phyloP scores from a whole-genome alignment of 1,140 invertebrate species.

The Ephestia elutella region DNA sequence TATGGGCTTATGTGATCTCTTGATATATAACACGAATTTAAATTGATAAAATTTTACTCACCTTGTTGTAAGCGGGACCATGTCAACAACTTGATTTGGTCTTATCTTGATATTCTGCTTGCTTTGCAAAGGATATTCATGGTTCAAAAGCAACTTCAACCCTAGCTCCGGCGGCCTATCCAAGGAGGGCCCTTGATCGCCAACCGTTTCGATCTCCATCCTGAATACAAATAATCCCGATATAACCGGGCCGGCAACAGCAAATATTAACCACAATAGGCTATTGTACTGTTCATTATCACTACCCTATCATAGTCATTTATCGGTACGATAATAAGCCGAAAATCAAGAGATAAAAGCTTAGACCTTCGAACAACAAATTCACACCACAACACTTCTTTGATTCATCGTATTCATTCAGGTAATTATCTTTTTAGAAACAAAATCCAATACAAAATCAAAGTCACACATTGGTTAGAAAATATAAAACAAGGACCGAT shows the following conservation, averaged over 20 bases:
- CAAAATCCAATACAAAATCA: no score
- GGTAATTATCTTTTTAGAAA: no score
- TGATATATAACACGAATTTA: no score
- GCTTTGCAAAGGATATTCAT: conserved; percentile 84
- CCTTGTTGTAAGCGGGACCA: conserved; percentile 79
- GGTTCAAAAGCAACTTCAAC: conserved; percentile 82
- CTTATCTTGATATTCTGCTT: conserved; percentile 79
- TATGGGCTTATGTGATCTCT: no score
- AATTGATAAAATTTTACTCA: conserved; percentile 39
- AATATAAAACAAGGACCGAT: no score
- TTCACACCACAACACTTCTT: not conserved
- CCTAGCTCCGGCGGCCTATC: conserved; percentile 77
- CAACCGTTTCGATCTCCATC: conserved; percentile 36
- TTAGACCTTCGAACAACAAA: not conserved
- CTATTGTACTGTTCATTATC: not conserved
- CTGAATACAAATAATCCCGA: not conserved
- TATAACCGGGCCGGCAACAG: not conserved
- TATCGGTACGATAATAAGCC: not conserved
- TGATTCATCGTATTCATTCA: not conserved
- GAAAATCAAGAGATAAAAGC: not conserved
- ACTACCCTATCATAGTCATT: not conserved
- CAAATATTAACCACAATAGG: not conserved
- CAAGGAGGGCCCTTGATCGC: conserved; percentile 28
- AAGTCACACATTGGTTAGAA: no score
- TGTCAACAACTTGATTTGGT: conserved; percentile 78